Evolutionary conservation across 2,797 vertebrate genomes (phyloP), one percentile per base, ranked within the genome.

Genomic region (Novumbra hubbsi): DNA sequence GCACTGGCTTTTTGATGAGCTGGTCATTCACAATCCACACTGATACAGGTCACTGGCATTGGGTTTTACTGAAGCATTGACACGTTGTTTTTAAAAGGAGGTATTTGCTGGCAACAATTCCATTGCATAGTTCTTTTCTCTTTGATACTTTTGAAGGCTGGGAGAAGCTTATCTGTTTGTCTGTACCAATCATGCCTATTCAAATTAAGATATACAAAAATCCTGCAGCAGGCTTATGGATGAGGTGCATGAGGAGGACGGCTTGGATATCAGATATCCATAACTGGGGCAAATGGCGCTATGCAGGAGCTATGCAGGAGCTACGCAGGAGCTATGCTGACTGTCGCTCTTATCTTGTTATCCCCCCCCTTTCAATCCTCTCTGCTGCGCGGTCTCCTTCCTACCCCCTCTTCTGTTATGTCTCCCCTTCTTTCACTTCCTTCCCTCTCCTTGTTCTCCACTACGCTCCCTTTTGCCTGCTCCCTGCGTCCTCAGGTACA

Each of bases 321-420:
- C 85, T 87, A 80, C 85, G 85, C 88, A 84, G 80, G 80, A 87
- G 87, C 89, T 88, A 78, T 78, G 90, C 91, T 94, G 82, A 92
- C 90, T 93, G 76, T 88, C 87, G 80, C 92, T 85, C 70, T 64
- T 81, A 79, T 0, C 74, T 72, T 64, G 60, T 72, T 70, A 50
- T 75, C 30, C 68, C 63, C 55, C 55, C 60, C 80, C 71, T 41
- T 19, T 65, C 30, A 16, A 38, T 28, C 49, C 34, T 55, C 32
- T 57, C 24, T 32, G 63, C 65, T 73, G 16, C 62, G 9, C 57
- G 16, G 12, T 55, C 27, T 28, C 32, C 15, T 28, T 30, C 11
- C 55, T 41, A 65, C 38, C 17, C 34, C 41, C 65, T 16, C 0
- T 66, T 64, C 32, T 52, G 15, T 48, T n/a, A 72, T 27, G 38